Base-by-base conservation (phyloP, 2,113 vertebrate species). In the Piaya cayana region DNA sequence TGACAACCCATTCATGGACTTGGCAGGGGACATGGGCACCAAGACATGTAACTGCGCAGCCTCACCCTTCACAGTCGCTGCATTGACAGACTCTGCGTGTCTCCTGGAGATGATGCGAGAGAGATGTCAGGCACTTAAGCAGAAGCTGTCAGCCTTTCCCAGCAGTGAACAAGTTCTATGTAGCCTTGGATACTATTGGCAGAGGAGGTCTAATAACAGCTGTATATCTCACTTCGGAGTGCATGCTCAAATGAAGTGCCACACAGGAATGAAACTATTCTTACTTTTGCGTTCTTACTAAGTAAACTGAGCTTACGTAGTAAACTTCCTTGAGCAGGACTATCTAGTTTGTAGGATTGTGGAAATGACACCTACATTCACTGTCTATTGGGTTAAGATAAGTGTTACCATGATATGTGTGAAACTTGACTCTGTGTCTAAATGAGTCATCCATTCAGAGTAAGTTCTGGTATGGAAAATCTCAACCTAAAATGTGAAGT, bases 381-480 rank as follows among this genome's bases (percentile, higher is more conserved):
- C 14, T 37, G 43, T n/a, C 32, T 81, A 9, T 36, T 29, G 3
- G 2, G 0, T 68, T 14, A 65, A 84, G 50, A 25, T 5, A 20
- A 27, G 15, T 5, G 9, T 69, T 77, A 53, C 22, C 0, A 0
- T 39, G 47, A 16, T 8, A 2, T 5, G 15, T 0, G 1, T 90
- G 25, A 37, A 88, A 30, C 50, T 62, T 26, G 60, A 9, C 18
- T 45, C 16, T 71, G n/a, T 10, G 9, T 60, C 55, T 52, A 47
- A 60, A 55, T 22, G 29, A 84, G 15, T 34, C 21, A 18, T 12
- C 4, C 8, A 3, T 64, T 82, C 15, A 16, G 26, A 42, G 9
- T 34, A 29, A 37, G 2, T 64, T 88, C 68, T 62, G 55, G 6
- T 2, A 0, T n/a, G 20, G 27, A 2, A 8, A 21, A 11, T 43